Evolutionary conservation across 2,113 vertebrate species (phyloP).

Genomic region (Haplochromis burtoni): DNA sequence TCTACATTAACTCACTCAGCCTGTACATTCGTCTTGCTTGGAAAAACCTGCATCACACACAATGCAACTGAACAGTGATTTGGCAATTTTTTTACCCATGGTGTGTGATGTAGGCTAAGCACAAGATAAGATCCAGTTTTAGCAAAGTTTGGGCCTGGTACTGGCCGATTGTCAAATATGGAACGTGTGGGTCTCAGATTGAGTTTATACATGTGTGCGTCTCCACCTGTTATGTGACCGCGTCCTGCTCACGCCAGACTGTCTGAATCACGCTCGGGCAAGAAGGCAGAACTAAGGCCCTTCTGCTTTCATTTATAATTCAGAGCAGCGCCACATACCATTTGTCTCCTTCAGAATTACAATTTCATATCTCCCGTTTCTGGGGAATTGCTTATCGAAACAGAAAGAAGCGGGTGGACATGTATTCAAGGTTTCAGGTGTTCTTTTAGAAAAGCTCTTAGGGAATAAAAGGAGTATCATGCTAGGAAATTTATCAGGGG

Average conservation of each 20-base stretch:
- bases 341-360: constrained; percentile 55
- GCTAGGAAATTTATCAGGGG: neutral
- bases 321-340: constrained; percentile 48
- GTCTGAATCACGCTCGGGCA: constrained; percentile 56
- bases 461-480: constrained; percentile 16
- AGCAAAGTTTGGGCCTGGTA: neutral
- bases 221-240: constrained; percentile 34
- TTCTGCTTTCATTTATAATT: constrained; percentile 71
- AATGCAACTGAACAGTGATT: neutral
- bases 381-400: constrained; percentile 45
- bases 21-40: neutral
- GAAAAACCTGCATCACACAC: neutral
- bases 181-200: neutral
- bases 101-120: neutral
- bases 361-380: constrained; percentile 60
- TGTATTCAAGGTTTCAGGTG: constrained; percentile 38
- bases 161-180: neutral
- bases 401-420: neutral
- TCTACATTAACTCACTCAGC: neutral
- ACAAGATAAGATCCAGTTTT: neutral
- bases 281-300: constrained; percentile 56
- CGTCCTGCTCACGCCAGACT: constrained; percentile 40
- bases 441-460: constrained; percentile 21
- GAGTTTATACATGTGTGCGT: neutral
- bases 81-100: neutral